phyloP scores from a whole-genome alignment of 2,888 invertebrate species.

The Plagodis pulveraria region DNA sequence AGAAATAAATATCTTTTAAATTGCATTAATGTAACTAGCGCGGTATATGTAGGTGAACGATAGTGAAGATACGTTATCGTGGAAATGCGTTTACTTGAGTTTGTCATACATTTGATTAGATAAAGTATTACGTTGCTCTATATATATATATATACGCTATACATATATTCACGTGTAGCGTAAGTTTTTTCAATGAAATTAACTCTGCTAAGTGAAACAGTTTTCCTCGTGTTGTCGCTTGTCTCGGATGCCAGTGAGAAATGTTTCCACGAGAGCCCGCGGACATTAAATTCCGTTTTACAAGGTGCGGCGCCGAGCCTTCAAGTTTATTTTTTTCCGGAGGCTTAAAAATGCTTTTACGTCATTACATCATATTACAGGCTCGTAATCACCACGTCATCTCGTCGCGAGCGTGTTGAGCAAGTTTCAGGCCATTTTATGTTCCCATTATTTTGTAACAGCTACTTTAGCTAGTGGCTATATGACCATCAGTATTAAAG shows the following conservation, averaged over 20 bases:
- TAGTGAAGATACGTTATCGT: conserved; percentile 58
- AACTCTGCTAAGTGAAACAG: conserved; percentile 20
- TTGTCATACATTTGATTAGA: conserved; percentile 54
- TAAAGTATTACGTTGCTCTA: conserved; percentile 43
- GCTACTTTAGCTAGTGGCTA: conserved; percentile 25
- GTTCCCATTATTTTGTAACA: conserved; percentile 42
- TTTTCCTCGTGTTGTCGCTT: conserved; percentile 23
- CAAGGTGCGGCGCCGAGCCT: conserved; percentile 44
- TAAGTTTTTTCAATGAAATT: conserved; percentile 17
- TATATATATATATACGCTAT: background rate
- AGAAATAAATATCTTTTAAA: conserved; percentile 21
- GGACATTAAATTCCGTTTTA: conserved; percentile 29
- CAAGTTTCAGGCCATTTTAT: conserved; percentile 50
- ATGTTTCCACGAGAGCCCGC: conserved; percentile 26
- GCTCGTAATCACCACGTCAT: conserved; percentile 51
- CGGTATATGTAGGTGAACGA: conserved; percentile 55
- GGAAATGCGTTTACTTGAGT: conserved; percentile 49
- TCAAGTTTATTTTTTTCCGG: conserved; percentile 35
- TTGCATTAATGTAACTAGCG: conserved; percentile 31
- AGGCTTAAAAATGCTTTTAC: conserved; percentile 57
- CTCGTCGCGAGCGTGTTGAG: conserved; percentile 46
- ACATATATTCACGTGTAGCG: background rate
- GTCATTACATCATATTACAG: conserved; percentile 57
- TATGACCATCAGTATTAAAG: conserved; percentile 35
- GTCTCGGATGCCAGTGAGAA: conserved; percentile 18